Conservation (phyloP, 2,888 invertebrate genomes). For the Seira musarum region DNA sequence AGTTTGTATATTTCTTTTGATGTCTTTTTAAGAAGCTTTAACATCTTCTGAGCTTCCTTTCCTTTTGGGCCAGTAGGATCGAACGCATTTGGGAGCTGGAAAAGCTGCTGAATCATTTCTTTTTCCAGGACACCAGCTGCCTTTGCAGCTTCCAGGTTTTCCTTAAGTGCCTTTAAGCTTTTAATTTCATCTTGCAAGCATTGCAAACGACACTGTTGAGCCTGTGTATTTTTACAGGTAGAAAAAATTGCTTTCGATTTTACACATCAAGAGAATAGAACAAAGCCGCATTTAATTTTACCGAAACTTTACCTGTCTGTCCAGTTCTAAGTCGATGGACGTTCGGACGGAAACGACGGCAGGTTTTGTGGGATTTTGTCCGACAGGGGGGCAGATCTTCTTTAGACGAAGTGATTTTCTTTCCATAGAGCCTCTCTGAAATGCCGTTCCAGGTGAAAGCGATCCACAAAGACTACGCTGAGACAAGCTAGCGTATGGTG, state of each 20-base stretch:
- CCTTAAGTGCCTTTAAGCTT: constrained; percentile 86
- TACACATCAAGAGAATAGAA: neutral
- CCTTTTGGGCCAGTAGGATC: constrained; percentile 62
- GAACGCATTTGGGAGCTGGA: constrained; percentile 59
- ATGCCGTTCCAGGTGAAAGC: constrained; percentile 76
- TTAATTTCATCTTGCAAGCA: constrained; percentile 88
- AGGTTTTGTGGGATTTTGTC: constrained; percentile 70
- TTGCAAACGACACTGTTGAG: constrained; percentile 88
- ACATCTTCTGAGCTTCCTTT: constrained; percentile 75
- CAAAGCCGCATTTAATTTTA: neutral
- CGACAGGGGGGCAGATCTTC: constrained; percentile 63
- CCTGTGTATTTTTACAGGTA: constrained; percentile 71
- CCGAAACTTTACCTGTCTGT: constrained; percentile 77
- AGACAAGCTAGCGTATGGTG: constrained; percentile 57
- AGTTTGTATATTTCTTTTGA: constrained; percentile 93
- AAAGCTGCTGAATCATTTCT: constrained; percentile 84
- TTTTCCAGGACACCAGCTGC: constrained; percentile 89
- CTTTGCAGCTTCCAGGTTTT: constrained; percentile 84
- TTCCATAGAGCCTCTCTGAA: constrained; percentile 92
- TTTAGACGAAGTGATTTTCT: constrained; percentile 90
- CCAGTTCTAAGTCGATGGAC: constrained; percentile 92
- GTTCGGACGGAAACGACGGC: constrained; percentile 82
- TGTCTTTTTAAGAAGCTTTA: constrained; percentile 88
- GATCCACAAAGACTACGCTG: constrained; percentile 62
- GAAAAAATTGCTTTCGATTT: neutral